Percentiles rank a stretch among this genome's conserved stretches.
phyloP scores from a whole-genome alignment of 2,888 invertebrate genomes.

The Poecilus cupreus region DNA sequence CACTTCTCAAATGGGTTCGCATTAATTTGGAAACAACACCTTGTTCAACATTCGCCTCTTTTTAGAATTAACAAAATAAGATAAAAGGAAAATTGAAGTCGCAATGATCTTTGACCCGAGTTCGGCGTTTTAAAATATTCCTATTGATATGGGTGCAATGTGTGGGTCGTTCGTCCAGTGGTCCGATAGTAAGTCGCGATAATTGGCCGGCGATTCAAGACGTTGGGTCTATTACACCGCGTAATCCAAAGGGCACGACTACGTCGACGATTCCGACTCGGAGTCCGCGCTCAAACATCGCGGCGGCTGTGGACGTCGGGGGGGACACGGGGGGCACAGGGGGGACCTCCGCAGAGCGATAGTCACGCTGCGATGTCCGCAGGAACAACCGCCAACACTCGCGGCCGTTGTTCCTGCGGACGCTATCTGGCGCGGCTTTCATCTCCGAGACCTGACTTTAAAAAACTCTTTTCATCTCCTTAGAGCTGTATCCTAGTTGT shows the following conservation, averaged over 20 bases:
- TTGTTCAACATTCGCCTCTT: too few relatives aligned
- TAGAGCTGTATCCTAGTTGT: conserved; percentile 68
- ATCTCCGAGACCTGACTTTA: conserved; percentile 66
- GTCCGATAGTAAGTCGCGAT: conserved; percentile 20
- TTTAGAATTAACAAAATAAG: too few relatives aligned
- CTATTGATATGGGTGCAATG: too few relatives aligned
- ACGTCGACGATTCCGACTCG: background rate
- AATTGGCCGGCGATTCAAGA: conserved; percentile 31
- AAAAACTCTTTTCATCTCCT: conserved; percentile 71
- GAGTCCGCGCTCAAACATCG: background rate
- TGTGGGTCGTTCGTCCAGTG: background rate
- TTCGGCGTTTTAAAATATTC: too few relatives aligned
- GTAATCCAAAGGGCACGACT: background rate
- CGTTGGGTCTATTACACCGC: conserved; percentile 9
- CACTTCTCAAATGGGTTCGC: background rate
- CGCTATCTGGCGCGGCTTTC: conserved; percentile 15
- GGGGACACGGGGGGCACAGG: background rate
- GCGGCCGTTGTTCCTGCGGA: background rate
- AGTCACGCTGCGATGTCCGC: conserved; percentile 18
- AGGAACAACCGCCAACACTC: background rate
- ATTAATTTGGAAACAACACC: too few relatives aligned
- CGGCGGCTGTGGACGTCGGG: background rate
- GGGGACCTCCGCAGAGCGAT: conserved; percentile 20
- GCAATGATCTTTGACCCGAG: too few relatives aligned
- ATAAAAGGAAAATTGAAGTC: too few relatives aligned